phyloP scores from a whole-genome alignment of 2,113 vertebrate genomes.

The Atractosteus spatula region DNA sequence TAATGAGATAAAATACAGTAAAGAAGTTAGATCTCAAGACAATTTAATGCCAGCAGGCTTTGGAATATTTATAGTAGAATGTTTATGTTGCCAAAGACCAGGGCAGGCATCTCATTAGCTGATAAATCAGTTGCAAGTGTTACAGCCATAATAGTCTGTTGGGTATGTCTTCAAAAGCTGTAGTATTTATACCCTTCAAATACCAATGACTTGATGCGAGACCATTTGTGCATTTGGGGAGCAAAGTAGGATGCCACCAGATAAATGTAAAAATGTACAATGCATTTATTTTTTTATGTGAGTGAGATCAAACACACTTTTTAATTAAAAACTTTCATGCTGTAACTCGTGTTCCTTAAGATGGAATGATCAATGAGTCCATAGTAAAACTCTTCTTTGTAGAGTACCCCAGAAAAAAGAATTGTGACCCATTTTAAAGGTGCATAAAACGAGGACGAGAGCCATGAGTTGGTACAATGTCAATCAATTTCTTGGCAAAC shows the following conservation, averaged over 20 bases:
- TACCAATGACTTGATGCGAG: constrained; percentile 53
- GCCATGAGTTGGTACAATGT: too few species aligned
- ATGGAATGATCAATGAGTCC: constrained; percentile 65
- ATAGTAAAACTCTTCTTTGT: constrained; percentile 27
- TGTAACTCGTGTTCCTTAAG: constrained; percentile 73
- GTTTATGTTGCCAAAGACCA: constrained; percentile 72
- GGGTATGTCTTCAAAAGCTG: constrained; percentile 71
- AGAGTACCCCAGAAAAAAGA: too few species aligned
- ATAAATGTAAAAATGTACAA: constrained; percentile 65
- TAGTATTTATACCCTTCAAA: constrained; percentile 70
- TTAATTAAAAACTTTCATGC: constrained; percentile 66
- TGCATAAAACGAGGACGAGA: too few species aligned
- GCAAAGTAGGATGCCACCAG: constrained; percentile 58
- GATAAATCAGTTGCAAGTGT: constrained; percentile 56
- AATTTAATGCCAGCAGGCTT: constrained; percentile 49
- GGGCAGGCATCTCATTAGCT: constrained; percentile 71
- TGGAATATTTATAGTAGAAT: constrained; percentile 68
- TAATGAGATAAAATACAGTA: constrained; percentile 55
- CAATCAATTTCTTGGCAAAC: too few species aligned
- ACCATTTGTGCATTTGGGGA: constrained; percentile 53
- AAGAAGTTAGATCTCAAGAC: constrained; percentile 53
- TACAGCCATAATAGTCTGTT: constrained; percentile 61
- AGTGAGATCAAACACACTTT: constrained; percentile 64
- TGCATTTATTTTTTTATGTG: constrained; percentile 49
- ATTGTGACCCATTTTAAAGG: too few species aligned